phyloP scores from a whole-genome alignment of 2,113 vertebrate species.

The Oenanthe oenanthe region DNA sequence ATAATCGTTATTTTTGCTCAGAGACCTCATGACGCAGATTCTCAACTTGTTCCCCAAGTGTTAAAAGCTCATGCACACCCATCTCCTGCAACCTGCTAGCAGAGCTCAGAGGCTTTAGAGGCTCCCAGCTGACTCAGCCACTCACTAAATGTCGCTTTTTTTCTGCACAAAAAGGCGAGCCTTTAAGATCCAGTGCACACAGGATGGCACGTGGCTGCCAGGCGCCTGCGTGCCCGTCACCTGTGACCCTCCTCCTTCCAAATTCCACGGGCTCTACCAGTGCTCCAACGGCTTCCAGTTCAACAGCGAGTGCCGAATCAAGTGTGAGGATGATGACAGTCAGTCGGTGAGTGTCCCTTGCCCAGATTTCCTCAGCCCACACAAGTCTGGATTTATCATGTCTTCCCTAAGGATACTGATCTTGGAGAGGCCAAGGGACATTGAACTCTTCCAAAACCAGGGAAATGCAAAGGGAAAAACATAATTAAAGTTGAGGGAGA shows the following conservation, averaged over 20 bases:
- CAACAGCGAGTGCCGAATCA: slow-evolving; percentile 92
- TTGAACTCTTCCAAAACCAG: neutral
- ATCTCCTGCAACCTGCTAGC: slow-evolving; percentile 45
- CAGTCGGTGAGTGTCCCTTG: slow-evolving; percentile 80
- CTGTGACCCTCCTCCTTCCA: slow-evolving; percentile 89
- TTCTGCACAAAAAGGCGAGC: slow-evolving; percentile 79
- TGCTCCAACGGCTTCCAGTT: slow-evolving; percentile 93
- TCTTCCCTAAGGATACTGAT: neutral
- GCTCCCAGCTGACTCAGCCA: slow-evolving; percentile 19
- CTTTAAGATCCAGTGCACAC: slow-evolving; percentile 93
- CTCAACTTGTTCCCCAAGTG: neutral
- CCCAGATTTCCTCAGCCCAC: neutral
- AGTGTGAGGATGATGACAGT: slow-evolving; percentile 83
- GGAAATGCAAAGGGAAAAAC: neutral
- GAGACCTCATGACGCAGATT: slow-evolving; percentile 36
- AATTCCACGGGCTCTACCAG: slow-evolving; percentile 92
- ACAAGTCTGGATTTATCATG: rapidly evolving
- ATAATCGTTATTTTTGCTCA: slow-evolving; percentile 6
- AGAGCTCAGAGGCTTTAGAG: neutral
- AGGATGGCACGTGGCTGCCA: slow-evolving; percentile 92
- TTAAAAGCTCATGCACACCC: slow-evolving; percentile 14
- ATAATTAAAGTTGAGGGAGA: neutral
- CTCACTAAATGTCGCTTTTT: neutral
- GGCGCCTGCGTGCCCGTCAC: slow-evolving; percentile 90
- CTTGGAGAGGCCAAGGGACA: rapidly evolving